Percentiles rank a stretch among this genome's conserved stretches.
These are phyloP conservation scores for Heterodera schachtii DNA, from an alignment of 1,140 invertebrate species.

Conservation along the genomic window DNA sequence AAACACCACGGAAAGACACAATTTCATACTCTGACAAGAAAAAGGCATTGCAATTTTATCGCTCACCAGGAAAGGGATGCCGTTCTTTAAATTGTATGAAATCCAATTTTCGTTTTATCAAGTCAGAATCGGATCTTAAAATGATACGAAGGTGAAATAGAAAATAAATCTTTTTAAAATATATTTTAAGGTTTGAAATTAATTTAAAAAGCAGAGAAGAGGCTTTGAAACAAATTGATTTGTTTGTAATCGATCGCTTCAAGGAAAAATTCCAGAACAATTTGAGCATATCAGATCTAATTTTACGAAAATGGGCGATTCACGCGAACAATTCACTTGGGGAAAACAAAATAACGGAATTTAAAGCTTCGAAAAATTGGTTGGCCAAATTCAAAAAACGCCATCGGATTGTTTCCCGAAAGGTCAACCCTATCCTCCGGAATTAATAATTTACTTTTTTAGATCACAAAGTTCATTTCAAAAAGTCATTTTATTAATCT, in stretches of 20 bases:
- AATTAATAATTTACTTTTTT: background rate
- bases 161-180: no score
- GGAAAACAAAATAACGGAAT: background rate
- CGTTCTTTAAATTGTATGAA: background rate
- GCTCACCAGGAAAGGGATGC: background rate
- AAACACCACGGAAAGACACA: background rate
- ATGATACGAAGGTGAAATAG: background rate
- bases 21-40: background rate
- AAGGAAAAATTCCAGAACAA: background rate
- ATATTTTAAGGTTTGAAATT: background rate
- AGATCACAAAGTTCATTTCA: background rate
- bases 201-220: background rate
- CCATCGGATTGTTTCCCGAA: background rate
- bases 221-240: background rate
- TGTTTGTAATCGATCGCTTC: background rate
- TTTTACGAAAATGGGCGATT: background rate
- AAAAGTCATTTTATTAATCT: background rate
- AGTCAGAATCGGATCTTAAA: background rate
- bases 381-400: background rate
- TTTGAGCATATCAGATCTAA: background rate
- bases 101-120: background rate
- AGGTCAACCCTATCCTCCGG: background rate
- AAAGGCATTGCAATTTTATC: background rate
- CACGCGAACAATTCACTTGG: background rate
- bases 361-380: background rate